Evolutionary conservation across 1,140 invertebrate genomes (phyloP), one percentile per base, ranked within the genome.

Genomic region (Aleiodes sp.): DNA sequence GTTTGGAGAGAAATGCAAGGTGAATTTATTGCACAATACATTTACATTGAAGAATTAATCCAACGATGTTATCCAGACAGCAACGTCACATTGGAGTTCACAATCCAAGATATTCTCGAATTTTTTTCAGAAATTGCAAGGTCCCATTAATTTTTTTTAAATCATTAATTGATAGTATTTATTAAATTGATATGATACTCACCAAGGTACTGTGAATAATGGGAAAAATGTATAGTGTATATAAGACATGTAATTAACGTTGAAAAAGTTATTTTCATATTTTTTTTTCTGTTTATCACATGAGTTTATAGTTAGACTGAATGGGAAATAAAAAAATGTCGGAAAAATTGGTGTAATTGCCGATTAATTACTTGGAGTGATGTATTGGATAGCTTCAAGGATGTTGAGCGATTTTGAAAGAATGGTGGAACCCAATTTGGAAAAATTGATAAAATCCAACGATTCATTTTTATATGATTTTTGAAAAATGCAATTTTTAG

Each of bases 1-100:
- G 98, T 99, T 60, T 99, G 98, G 98, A 90, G 96, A 82, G 96
- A 97, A 76, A 99, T 99, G 98, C 97, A 99, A 89, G 94, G 98
- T 84, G 97, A 99, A 88, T 99, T 99, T 85, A 96, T 99, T 73
- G 92, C 94, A 73, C 98, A 99, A 84, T 97, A 99, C 82, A 98
- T 97, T 83, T 92, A 93, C 75, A 93, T 99, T 73, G 95, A 98
- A 87, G 93, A 95, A 74, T 88, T 98, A 67, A 97, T 99, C 78
- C 93, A 95, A 76, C 90, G 94, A 73, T 99, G 98, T 87, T 99
- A 99, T 89, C 96, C 97, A 12, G 96, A 95, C 68, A 94, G 97
- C 57, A 96, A 96, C 87, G 96, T 99, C 64, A 91, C 92, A 65
- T 87, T 99, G 68, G 97, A 98, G 83, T 99, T 99, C 84, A 93